These are phyloP conservation scores for Ptychoptera albimana DNA, from an alignment of 2,888 invertebrate species.

Conservation along the genomic window DNA sequence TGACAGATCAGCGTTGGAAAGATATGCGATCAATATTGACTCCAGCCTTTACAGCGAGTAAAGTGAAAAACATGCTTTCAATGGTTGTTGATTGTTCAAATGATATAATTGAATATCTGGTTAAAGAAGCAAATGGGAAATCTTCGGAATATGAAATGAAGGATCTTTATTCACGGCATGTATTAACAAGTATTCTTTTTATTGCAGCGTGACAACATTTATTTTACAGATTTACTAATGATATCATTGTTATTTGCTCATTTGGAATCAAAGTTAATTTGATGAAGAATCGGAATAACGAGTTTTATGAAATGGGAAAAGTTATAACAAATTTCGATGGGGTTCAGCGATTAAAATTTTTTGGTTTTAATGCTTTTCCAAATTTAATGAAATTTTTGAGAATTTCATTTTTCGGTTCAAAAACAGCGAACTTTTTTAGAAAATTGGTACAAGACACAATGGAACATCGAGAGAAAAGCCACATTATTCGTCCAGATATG, in stretches of 20 bases:
- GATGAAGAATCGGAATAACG: slow-evolving; percentile 32
- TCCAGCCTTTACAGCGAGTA: slow-evolving; percentile 32
- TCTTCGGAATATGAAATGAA: slow-evolving; percentile 24
- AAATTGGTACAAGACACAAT: neutral
- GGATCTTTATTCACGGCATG: slow-evolving; percentile 24
- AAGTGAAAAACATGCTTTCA: slow-evolving; percentile 31
- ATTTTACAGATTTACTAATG: slow-evolving; percentile 22
- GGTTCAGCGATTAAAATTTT: neutral
- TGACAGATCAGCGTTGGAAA: slow-evolving; percentile 30
- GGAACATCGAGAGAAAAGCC: neutral
- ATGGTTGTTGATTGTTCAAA: slow-evolving; percentile 20
- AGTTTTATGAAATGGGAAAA: slow-evolving; percentile 37
- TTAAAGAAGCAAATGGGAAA: slow-evolving; percentile 5
- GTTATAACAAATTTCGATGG: slow-evolving; percentile 27
- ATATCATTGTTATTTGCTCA: slow-evolving; percentile 32
- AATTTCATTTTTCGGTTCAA: neutral
- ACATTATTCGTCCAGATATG: slow-evolving; percentile 16
- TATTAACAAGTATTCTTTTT: too few relatives aligned
- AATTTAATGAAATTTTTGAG: neutral
- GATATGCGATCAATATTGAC: slow-evolving; percentile 31
- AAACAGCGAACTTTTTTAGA: neutral
- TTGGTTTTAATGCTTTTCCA: neutral
- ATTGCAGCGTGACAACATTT: too few relatives aligned
- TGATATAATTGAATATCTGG: slow-evolving; percentile 5
- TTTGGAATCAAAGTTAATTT: slow-evolving; percentile 37